These are phyloP conservation scores for Harpagoxenus sublaevis DNA, from an alignment of 2,888 invertebrate species.

Conservation along the genomic window DNA sequence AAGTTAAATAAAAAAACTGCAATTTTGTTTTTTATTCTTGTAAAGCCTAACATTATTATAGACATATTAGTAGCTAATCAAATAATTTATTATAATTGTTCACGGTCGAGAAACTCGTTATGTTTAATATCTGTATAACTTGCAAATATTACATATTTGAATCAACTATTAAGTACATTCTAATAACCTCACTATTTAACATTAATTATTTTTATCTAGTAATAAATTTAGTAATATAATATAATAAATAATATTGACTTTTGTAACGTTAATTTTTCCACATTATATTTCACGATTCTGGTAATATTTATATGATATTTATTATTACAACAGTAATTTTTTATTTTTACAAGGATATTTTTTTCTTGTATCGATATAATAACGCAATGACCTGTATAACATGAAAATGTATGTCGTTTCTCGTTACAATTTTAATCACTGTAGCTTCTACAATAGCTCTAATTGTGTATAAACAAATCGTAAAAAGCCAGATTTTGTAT, in stretches of 20 bases:
- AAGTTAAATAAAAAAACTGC: neutral
- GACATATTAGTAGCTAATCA: neutral
- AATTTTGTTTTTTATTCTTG: neutral
- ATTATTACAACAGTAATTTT: too few species aligned
- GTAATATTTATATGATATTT: too few species aligned
- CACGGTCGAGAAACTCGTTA: neutral
- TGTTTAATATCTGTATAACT: constrained; percentile 1
- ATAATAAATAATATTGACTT: too few species aligned
- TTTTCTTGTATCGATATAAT: neutral
- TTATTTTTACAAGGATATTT: too few species aligned
- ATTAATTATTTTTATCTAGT: neutral
- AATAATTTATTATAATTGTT: neutral
- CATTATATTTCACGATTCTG: too few species aligned
- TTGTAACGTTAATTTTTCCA: too few species aligned
- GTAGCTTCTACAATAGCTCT: neutral
- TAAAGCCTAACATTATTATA: neutral
- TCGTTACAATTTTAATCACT: neutral
- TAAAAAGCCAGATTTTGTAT: neutral
- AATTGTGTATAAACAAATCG: neutral
- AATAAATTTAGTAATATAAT: too few species aligned
- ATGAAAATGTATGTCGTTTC: neutral
- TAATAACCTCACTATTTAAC: neutral
- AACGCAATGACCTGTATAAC: neutral
- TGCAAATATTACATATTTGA: neutral
- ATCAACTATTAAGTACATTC: neutral